These are phyloP conservation scores for Microchirus variegatus DNA, from an alignment of 2,797 vertebrate species.

Conservation along the genomic window DNA sequence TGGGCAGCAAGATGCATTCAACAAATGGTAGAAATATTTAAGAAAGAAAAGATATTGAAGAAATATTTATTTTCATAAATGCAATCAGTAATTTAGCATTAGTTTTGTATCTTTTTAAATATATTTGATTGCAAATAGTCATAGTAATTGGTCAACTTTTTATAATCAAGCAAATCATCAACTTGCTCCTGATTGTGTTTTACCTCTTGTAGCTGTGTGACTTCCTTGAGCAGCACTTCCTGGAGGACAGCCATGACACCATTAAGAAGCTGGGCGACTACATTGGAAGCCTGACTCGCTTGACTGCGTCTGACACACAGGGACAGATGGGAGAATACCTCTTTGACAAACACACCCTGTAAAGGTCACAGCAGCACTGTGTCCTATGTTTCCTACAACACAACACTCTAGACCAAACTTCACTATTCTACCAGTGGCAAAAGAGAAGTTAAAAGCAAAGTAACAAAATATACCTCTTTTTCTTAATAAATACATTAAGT, in stretches of 20 bases:
- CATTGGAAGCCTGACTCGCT: constrained; percentile 69
- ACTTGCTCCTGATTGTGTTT: background rate
- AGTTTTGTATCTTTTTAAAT: too few relatives aligned
- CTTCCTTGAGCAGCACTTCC: constrained; percentile 78
- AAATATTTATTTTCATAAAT: too few relatives aligned
- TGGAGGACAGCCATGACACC: constrained; percentile 76
- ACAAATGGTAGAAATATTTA: too few relatives aligned
- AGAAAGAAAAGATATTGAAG: too few relatives aligned
- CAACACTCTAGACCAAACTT: constrained; percentile 7
- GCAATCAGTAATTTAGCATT: too few relatives aligned
- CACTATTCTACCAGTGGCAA: constrained; percentile 2
- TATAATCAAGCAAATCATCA: background rate
- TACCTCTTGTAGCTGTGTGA: constrained; percentile 72
- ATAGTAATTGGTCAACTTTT: too few relatives aligned
- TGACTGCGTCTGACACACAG: constrained; percentile 61
- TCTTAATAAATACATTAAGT: background rate
- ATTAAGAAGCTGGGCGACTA: constrained; percentile 82
- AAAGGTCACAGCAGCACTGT: constrained; percentile 17
- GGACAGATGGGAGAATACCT: constrained; percentile 82
- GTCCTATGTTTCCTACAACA: background rate
- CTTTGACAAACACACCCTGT: constrained; percentile 83
- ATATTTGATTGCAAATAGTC: too few relatives aligned
- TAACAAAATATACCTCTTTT: constrained; percentile 50
- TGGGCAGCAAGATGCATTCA: too few relatives aligned
- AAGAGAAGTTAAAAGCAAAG: constrained; percentile 20